Conservation (phyloP, 2,888 invertebrate species). For the Volucella zonaria region DNA sequence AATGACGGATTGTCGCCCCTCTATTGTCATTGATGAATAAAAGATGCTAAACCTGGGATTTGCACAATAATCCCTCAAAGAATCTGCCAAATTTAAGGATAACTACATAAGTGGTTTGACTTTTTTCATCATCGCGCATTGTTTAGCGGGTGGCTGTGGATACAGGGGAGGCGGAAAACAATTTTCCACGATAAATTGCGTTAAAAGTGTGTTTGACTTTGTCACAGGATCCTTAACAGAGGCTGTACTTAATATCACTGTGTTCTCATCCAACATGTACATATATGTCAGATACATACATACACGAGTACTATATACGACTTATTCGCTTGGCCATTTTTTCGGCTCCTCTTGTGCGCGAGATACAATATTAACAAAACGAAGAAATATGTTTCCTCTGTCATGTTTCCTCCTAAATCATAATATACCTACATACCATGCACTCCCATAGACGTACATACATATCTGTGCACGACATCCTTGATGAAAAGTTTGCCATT, state of each 20-base stretch:
- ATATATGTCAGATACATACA: not conserved
- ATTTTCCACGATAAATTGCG: constrained; percentile 9
- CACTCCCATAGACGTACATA: not conserved
- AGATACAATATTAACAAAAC: not conserved
- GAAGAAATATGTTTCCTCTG: not conserved
- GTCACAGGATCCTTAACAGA: constrained; percentile 37
- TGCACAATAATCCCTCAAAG: constrained; percentile 30
- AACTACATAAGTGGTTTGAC: constrained; percentile 33
- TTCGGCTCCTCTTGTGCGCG: not conserved
- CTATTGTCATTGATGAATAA: constrained; percentile 8
- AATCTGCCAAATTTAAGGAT: constrained; percentile 14
- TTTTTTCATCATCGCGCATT: not conserved
- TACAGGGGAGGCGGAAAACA: constrained; percentile 20
- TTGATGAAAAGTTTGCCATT: constrained; percentile 20
- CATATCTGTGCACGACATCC: constrained; percentile 32
- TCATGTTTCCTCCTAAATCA: not conserved
- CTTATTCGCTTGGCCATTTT: not conserved
- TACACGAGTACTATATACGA: not conserved
- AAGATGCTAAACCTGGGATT: constrained; percentile 47
- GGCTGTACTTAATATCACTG: constrained; percentile 43
- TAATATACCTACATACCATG: not conserved
- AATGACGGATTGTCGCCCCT: not conserved
- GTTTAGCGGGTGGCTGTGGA: not conserved
- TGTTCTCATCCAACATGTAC: not conserved
- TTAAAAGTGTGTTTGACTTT: constrained; percentile 33